Percentiles rank a stretch among this genome's conserved stretches.
phyloP scores from a whole-genome alignment of 2,888 invertebrate species.

The Xiphydria camelus region DNA sequence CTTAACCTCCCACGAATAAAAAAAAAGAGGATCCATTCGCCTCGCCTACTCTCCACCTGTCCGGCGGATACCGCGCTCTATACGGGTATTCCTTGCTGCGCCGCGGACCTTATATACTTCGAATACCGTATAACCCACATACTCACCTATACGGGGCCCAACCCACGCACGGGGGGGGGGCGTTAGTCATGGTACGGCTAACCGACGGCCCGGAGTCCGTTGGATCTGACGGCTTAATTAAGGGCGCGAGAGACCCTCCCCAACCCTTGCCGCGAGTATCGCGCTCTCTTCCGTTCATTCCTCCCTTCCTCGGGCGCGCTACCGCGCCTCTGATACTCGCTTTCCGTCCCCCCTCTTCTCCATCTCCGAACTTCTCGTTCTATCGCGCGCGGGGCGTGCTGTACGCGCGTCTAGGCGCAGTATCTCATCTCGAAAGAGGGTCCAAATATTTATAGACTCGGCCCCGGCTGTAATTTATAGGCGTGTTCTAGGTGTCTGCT shows the following conservation, averaged over 20 bases:
- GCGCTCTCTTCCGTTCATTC: neutral
- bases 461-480: conserved; percentile 12
- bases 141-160: too few species aligned
- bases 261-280: neutral
- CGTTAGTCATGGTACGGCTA: too few species aligned
- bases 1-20: conserved; percentile 15
- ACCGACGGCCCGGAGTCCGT: too few species aligned
- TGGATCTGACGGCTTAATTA: conserved; percentile 35
- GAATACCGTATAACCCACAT: too few species aligned
- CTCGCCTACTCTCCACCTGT: neutral
- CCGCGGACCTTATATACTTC: too few species aligned
- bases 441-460: conserved; percentile 20
- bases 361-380: neutral
- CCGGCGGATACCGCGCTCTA: too few species aligned
- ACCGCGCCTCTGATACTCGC: too few species aligned
- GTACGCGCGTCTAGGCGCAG: neutral
- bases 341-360: neutral
- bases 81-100: too few species aligned
- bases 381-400: too few species aligned
- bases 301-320: neutral
- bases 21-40: neutral
- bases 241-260: conserved; percentile 10
- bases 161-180: too few species aligned
- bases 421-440: conserved; percentile 5
- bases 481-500: conserved; percentile 1